phyloP scores from a whole-genome alignment of 2,113 vertebrate species.

The Protomyctophum bolini region DNA sequence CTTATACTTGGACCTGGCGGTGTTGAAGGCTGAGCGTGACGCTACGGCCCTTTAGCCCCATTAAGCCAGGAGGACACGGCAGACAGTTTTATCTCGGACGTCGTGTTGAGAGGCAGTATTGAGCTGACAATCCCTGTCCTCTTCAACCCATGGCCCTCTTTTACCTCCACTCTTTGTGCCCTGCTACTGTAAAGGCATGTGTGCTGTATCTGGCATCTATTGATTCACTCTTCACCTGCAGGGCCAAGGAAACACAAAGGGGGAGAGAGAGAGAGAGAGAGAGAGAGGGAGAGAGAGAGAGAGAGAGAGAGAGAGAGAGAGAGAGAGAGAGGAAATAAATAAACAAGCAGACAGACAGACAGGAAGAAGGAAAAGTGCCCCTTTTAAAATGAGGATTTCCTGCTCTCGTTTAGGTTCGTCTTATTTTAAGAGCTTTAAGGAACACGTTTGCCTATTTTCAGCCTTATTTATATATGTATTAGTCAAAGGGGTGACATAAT shows the following conservation, averaged over 20 bases:
- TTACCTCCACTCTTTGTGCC: conserved; percentile 69
- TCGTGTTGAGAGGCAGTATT: conserved; percentile 65
- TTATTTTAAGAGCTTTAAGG: too few species aligned
- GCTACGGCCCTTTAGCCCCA: conserved; percentile 65
- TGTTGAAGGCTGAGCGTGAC: conserved; percentile 54
- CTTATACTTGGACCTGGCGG: conserved; percentile 55
- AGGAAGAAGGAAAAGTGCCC: conserved; percentile 17
- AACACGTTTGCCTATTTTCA: too few species aligned
- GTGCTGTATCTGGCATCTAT: conserved; percentile 75
- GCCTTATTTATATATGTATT: too few species aligned
- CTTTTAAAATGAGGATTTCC: too few species aligned
- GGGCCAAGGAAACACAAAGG: conserved; percentile 48
- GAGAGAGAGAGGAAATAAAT: conserved; percentile 22
- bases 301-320: conserved; percentile 8
- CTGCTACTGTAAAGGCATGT: conserved; percentile 52
- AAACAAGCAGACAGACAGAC: conserved; percentile 34
- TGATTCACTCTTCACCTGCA: conserved; percentile 73
- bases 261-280: conserved; percentile 11
- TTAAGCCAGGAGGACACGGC: conserved; percentile 71
- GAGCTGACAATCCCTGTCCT: conserved; percentile 73
- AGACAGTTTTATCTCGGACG: conserved; percentile 69
- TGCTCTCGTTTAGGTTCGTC: too few species aligned
- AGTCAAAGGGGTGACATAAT: too few species aligned
- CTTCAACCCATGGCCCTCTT: conserved; percentile 71
- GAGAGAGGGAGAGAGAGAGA: conserved; percentile 5